These are phyloP conservation scores for Takifugu bimaculatus DNA, from an alignment of 2,113 vertebrate species.

Conservation along the genomic window DNA sequence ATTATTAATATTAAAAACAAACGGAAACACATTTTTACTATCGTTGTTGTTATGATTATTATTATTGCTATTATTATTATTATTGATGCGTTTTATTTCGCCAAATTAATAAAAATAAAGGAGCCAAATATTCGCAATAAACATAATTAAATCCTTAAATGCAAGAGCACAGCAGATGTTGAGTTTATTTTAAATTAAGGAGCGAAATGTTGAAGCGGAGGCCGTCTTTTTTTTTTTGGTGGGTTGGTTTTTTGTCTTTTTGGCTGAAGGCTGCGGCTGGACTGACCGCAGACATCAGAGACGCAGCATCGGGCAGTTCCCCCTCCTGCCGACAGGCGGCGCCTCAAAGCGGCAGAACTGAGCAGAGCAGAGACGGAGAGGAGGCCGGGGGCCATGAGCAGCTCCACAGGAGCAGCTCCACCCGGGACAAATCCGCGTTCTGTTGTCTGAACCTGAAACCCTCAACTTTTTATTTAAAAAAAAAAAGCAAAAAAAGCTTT, in stretches of 20 bases:
- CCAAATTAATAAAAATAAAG: too few relatives aligned
- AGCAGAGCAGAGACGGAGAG: not conserved
- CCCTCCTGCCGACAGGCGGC: constrained; percentile 68
- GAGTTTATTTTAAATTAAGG: too few relatives aligned
- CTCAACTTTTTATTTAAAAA: not conserved
- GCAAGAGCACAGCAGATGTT: too few relatives aligned
- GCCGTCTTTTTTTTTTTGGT: constrained; percentile 61
- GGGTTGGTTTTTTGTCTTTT: constrained; percentile 33
- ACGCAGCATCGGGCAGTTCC: constrained; percentile 32
- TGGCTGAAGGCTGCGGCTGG: constrained; percentile 23
- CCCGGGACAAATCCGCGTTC: constrained; percentile 18
- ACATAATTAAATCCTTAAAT: too few relatives aligned
- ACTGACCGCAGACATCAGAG: constrained; percentile 57
- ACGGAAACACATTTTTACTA: not conserved
- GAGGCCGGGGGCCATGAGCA: constrained; percentile 2
- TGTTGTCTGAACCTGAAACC: constrained; percentile 40
- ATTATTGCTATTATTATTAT: too few relatives aligned
- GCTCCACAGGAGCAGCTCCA: constrained; percentile 24
- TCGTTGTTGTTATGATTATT: not conserved
- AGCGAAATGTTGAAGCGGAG: constrained; percentile 21
- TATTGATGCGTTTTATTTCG: too few relatives aligned
- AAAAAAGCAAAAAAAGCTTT: too few relatives aligned
- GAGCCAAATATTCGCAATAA: too few relatives aligned
- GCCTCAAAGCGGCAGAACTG: constrained; percentile 62
- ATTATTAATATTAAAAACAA: not conserved